Evolutionary conservation across 2,797 vertebrate genomes (phyloP).

Genomic region (Coluber constrictor): DNA sequence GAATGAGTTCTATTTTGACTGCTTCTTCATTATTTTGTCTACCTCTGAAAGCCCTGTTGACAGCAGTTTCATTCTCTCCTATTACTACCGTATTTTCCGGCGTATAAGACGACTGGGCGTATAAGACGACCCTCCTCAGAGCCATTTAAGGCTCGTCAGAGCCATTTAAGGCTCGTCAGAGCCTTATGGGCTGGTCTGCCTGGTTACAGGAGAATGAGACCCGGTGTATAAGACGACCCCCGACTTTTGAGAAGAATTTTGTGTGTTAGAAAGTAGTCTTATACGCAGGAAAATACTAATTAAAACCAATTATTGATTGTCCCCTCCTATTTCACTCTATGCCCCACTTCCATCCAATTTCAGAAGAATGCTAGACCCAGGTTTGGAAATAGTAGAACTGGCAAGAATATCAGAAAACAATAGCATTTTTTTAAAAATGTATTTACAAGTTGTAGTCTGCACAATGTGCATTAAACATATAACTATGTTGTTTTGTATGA

Average conservation of each 20-base stretch:
- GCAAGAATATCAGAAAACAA: background rate
- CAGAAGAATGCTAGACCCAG: background rate
- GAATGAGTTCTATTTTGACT: background rate
- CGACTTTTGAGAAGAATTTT: too few relatives aligned
- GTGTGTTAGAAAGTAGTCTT: too few relatives aligned
- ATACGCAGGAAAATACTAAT: too few relatives aligned
- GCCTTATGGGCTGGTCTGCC: too few relatives aligned
- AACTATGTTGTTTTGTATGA: background rate
- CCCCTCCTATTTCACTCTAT: background rate
- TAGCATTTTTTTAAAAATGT: background rate
- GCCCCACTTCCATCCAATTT: background rate
- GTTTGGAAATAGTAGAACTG: background rate
- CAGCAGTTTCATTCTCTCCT: background rate
- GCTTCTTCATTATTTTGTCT: background rate
- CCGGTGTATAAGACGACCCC: too few relatives aligned
- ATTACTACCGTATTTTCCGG: too few relatives aligned
- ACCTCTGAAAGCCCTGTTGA: background rate
- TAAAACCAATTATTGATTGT: background rate
- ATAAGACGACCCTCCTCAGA: too few relatives aligned
- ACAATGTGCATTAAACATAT: background rate
- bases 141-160: too few relatives aligned
- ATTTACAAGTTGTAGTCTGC: background rate
- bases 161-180: too few relatives aligned
- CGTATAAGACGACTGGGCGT: too few relatives aligned
- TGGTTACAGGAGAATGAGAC: too few relatives aligned